Percentiles rank a stretch among this genome's conserved stretches.
These are phyloP conservation scores for Diacarnus erythraeanus DNA, from an alignment of 37 sponge, comb jelly and placozoan species.

Conservation along the genomic window DNA sequence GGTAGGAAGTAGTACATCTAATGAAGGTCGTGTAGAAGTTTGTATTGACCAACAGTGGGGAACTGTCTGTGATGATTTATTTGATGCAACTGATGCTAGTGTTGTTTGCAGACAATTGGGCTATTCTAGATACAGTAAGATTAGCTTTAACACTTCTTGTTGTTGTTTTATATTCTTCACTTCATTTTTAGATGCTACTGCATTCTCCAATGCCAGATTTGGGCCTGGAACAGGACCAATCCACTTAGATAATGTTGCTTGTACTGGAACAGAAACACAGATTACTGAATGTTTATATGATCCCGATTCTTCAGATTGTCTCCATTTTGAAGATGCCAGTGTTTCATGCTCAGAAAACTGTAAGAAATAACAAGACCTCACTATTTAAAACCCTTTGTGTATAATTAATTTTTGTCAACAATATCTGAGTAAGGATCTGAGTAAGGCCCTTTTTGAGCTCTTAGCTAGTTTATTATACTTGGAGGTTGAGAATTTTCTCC, in stretches of 20 bases:
- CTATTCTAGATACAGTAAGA: constrained; percentile 1
- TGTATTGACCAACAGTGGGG: background rate
- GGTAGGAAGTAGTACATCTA: background rate
- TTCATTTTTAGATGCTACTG: background rate
- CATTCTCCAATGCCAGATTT: background rate
- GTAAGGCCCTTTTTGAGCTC: too few species aligned
- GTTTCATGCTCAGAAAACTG: background rate
- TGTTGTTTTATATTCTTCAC: background rate
- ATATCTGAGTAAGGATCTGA: too few species aligned
- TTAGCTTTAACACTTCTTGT: background rate
- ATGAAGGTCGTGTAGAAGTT: constrained; percentile 6
- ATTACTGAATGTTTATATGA: background rate
- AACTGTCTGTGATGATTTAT: constrained; percentile 19
- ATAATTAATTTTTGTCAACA: too few species aligned
- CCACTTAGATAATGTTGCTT: background rate
- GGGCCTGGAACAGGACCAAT: constrained; percentile 3
- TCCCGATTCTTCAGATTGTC: background rate
- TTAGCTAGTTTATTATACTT: too few species aligned
- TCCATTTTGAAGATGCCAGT: constrained; percentile 6
- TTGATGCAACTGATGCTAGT: background rate
- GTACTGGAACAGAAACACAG: background rate
- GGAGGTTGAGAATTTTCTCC: too few species aligned
- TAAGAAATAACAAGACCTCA: too few species aligned
- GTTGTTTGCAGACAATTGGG: constrained; percentile 12
- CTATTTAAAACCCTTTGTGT: too few species aligned